Evolutionary conservation across 2,797 vertebrate species (phyloP).

Genomic region (Otus scops): DNA sequence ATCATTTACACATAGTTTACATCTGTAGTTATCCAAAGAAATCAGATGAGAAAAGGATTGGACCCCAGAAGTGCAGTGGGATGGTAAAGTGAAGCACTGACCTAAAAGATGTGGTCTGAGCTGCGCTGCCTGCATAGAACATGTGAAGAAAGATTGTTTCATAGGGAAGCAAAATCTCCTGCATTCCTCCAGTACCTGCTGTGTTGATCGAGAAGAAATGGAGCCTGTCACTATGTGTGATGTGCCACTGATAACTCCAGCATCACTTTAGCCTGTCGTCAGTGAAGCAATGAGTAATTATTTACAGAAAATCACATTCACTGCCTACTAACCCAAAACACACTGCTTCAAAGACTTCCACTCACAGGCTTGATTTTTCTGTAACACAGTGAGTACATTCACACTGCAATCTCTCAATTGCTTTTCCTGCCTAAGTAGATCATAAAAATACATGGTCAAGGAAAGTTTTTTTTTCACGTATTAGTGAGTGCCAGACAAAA

Average conservation of each 20-base stretch:
- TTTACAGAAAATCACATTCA: background rate
- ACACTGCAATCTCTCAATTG: background rate
- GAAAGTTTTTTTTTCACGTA: background rate
- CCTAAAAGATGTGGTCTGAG: background rate
- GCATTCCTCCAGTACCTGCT: background rate
- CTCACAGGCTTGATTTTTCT: background rate
- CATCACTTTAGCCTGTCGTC: background rate
- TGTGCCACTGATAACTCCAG: background rate
- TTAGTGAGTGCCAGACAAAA: constrained; percentile 6
- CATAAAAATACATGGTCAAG: background rate
- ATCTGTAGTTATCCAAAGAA: background rate
- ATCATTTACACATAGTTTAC: background rate
- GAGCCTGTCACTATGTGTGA: background rate
- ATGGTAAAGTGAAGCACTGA: background rate
- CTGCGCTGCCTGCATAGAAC: background rate
- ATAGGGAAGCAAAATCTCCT: background rate
- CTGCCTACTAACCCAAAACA: background rate
- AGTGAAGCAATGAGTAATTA: background rate
- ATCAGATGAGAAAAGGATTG: background rate
- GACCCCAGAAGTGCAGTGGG: background rate
- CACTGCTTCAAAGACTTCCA: background rate
- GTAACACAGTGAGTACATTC: background rate
- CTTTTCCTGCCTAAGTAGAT: constrained; percentile 14
- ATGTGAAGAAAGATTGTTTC: background rate
- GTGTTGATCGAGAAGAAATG: background rate